Base-by-base conservation (phyloP, 2,888 invertebrate species). In the Pammene fasciana region DNA sequence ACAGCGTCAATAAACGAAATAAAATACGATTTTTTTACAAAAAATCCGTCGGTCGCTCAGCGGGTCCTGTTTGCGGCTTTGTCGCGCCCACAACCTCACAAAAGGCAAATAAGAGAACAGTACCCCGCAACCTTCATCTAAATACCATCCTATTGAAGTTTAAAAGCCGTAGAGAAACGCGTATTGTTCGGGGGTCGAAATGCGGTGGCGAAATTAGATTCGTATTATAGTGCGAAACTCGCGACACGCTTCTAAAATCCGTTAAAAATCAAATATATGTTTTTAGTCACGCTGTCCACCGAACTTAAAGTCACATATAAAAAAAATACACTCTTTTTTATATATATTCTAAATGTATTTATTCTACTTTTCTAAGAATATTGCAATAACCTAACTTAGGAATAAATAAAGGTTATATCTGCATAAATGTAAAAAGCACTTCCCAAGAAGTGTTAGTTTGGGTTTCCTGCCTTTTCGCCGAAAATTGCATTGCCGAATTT, bases 71-170 rank as follows among this genome's bases (percentile, higher is more conserved):
- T 92, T 91, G 92, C 84, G 91, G 91, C 88, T 85, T 89, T 90
- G 91, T 92, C 92, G 91, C 90, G 90, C 92, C 92, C 90, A 91
- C 90, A 86, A 86, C 83, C 81, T 81, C 80, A 92, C 92, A 92
- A 92, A 89, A 86, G 90, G 89, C 91, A 92, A 91, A 92, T 92
- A 92, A 90, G 88, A 87, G 92, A 91, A 92, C 88, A 90, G 82
- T 89, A 79, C 86, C 70, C 75, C 34, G 60, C 70, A 60, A 92
- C 91, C 84, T 86, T 85, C 87, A 88, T 88, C 89, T 89, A 92
- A 92, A 90, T 92, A 90, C 86, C 81, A 78, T 85, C 82, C 90
- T 86, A 92, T 92, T 91, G 88, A 92, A 76, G 92, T 89, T 91
- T 92, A 92, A 92, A 91, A 91, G 89, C 89, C 92, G 89, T 88